Evolutionary conservation across 92 coral and sea anemone species (phyloP).

Genomic region (Porites evermanni): DNA sequence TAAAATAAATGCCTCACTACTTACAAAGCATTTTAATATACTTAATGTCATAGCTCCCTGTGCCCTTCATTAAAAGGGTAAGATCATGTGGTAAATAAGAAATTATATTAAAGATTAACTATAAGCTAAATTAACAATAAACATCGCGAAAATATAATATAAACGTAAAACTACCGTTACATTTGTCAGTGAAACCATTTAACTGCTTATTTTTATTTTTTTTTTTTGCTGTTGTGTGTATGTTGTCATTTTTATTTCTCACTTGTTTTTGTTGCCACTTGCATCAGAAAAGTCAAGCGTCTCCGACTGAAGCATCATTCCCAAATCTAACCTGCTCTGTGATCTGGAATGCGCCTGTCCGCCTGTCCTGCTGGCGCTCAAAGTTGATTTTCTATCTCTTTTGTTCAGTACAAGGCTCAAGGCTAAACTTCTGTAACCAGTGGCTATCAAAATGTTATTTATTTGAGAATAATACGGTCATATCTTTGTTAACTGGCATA

Average conservation of each 20-base stretch:
- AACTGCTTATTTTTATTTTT: background rate
- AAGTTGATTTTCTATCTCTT: background rate
- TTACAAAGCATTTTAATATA: no score
- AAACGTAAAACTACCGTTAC: no score
- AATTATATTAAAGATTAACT: no score
- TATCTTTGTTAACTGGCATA: no score
- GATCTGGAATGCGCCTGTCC: background rate
- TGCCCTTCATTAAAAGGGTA: no score
- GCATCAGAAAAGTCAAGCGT: slow-evolving; percentile 25
- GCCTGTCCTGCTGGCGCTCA: background rate
- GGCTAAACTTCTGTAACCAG: background rate
- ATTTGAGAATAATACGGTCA: no score
- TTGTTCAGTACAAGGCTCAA: background rate
- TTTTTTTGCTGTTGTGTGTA: background rate
- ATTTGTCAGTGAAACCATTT: background rate
- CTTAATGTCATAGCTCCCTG: no score
- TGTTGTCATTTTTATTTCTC: slow-evolving; percentile 14
- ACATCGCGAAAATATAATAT: background rate
- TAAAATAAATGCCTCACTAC: no score
- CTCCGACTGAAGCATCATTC: slow-evolving; percentile 7
- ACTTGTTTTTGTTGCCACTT: slow-evolving; percentile 16
- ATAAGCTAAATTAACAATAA: background rate
- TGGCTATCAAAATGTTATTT: no score
- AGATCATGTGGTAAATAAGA: no score
- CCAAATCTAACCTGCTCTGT: background rate